Conservation (phyloP, 2,113 vertebrate genomes). For the Pelmatolapia mariae region DNA sequence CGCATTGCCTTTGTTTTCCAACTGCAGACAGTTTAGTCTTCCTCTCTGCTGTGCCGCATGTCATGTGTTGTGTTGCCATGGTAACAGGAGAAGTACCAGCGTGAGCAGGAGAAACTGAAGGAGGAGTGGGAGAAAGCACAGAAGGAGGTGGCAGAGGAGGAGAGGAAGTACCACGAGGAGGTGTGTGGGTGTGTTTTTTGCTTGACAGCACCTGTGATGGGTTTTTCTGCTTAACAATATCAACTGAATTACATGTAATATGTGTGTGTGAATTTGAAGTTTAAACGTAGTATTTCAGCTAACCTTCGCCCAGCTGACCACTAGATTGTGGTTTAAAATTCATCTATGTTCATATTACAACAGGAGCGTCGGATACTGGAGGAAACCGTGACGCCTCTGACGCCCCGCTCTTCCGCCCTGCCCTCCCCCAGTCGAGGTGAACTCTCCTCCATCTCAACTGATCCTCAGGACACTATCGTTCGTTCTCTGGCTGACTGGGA, state of each 20-base stretch:
- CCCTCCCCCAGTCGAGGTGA: slow-evolving; percentile 75
- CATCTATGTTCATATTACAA: not conserved
- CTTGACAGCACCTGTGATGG: not conserved
- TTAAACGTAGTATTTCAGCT: not conserved
- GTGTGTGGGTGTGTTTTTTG: slow-evolving; percentile 63
- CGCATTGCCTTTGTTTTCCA: not conserved
- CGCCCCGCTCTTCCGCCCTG: slow-evolving; percentile 57
- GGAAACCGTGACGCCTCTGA: slow-evolving; percentile 86
- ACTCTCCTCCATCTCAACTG: slow-evolving; percentile 35
- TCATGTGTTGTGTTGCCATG: slow-evolving; percentile 53
- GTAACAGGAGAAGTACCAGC: slow-evolving; percentile 87
- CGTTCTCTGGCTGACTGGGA: slow-evolving; percentile 69
- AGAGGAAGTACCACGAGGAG: slow-evolving; percentile 92
- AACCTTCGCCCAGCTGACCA: not conserved
- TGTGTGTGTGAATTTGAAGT: not conserved
- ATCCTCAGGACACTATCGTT: slow-evolving; percentile 49
- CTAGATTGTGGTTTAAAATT: not conserved
- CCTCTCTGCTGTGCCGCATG: slow-evolving; percentile 16
- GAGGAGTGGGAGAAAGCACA: slow-evolving; percentile 96
- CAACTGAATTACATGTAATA: no score
- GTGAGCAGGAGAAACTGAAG: slow-evolving; percentile 92
- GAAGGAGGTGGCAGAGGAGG: slow-evolving; percentile 93
- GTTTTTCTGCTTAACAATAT: not conserved
- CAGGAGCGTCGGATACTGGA: slow-evolving; percentile 94
- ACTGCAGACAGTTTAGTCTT: not conserved